A percentile compares a stretch with the other conserved stretches of the same genome.
phyloP scores from a whole-genome alignment of 2,113 vertebrate species.

The Danionella cerebrum region DNA sequence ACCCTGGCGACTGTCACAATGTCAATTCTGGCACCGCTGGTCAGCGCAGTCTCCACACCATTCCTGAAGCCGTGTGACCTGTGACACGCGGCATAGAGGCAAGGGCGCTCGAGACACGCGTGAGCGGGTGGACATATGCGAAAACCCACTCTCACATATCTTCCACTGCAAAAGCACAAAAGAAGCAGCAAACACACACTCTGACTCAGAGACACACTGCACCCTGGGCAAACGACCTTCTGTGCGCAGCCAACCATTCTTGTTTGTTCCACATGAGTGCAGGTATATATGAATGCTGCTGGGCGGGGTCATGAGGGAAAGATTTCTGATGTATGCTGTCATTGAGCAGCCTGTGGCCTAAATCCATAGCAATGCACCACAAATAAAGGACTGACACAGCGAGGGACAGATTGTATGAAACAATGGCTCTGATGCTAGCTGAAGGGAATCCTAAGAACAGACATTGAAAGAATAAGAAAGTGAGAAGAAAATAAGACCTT shows the following conservation, averaged over 20 bases:
- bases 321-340: constrained; percentile 16
- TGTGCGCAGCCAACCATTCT: constrained; percentile 61
- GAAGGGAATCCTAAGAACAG: neutral
- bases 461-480: neutral
- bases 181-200: constrained; percentile 1
- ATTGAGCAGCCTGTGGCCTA: constrained; percentile 20
- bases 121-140: neutral
- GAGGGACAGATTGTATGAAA: constrained; percentile 22
- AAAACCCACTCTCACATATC: neutral
- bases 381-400: constrained; percentile 34
- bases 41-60: constrained; percentile 3
- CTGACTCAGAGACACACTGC: constrained; percentile 20
- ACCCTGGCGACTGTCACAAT: constrained; percentile 42
- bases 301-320: constrained; percentile 43
- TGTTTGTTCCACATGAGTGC: constrained; percentile 68
- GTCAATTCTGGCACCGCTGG: constrained; percentile 28
- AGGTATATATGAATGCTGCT: constrained; percentile 59
- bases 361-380: constrained; percentile 21
- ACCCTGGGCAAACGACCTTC: constrained; percentile 64
- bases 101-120: neutral
- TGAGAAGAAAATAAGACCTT: neutral
- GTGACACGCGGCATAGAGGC: neutral
- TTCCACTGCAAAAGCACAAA: constrained; percentile 14
- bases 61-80: constrained; percentile 30
- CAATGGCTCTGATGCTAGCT: neutral